These are phyloP conservation scores for Hanleya hanleyi DNA, from an alignment of 2,888 invertebrate species.

Conservation along the genomic window DNA sequence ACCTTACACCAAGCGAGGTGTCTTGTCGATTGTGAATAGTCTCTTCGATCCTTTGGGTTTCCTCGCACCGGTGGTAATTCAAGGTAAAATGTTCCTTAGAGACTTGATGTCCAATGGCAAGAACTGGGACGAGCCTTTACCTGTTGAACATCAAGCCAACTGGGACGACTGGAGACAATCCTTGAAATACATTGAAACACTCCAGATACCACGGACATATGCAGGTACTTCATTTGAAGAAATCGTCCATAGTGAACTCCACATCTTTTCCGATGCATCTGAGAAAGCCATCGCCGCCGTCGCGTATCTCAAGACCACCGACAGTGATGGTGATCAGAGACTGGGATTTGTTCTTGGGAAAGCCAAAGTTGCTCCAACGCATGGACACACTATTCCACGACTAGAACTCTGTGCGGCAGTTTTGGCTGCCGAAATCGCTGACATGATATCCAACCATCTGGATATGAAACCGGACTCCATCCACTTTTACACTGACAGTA, in stretches of 20 bases:
- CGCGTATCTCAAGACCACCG: slow-evolving; percentile 30
- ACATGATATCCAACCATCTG: slow-evolving; percentile 2
- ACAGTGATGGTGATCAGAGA: slow-evolving; percentile 4
- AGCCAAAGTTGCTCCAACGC: slow-evolving; percentile 20
- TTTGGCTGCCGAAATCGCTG: slow-evolving; percentile 4
- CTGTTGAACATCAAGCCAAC: neutral
- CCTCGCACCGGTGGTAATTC: slow-evolving; percentile 13
- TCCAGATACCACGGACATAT: neutral
- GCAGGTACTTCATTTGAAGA: neutral
- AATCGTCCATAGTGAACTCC: slow-evolving; percentile 16
- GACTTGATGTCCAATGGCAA: neutral
- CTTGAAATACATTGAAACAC: neutral
- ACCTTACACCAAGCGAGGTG: slow-evolving; percentile 19
- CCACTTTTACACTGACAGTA: slow-evolving; percentile 38
- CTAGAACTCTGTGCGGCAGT: slow-evolving; percentile 26
- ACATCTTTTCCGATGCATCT: slow-evolving; percentile 45
- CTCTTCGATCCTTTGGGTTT: slow-evolving; percentile 24
- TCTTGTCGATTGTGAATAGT: slow-evolving; percentile 19
- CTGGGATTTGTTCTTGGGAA: slow-evolving; percentile 44
- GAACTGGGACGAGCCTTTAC: slow-evolving; percentile 19
- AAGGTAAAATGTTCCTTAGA: slow-evolving; percentile 16
- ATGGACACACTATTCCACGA: slow-evolving; percentile 21
- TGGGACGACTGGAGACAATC: slow-evolving; percentile 11
- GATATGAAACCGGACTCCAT: neutral
- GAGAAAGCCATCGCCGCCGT: slow-evolving; percentile 43